Base-by-base conservation (phyloP, 2,797 vertebrate species). In the Lophotriccus pileatus region DNA sequence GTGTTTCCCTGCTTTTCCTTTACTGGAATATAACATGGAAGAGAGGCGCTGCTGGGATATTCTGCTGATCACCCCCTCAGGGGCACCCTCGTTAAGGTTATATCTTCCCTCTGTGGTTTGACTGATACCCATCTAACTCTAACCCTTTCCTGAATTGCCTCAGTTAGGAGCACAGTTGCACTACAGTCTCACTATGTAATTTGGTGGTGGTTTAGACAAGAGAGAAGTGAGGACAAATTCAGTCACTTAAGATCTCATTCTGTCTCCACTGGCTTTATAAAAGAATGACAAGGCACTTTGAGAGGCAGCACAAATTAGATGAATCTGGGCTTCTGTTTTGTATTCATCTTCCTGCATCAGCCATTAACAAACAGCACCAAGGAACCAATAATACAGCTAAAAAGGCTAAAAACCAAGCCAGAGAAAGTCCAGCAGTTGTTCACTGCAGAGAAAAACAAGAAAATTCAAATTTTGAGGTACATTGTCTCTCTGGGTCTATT, bases 181-280 rank as follows among this genome's bases (percentile, higher is more conserved):
- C 58, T 94, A 24, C 1, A 9, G 27, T 23, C 34, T 95, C 41
- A 34, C 82, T 69, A 1, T 43, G 58, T 68, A 68, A 78, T 91
- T 91, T 92, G 75, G n/a, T 72, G 58, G 69, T 91, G 87, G 73
- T 84, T 94, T 91, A 84, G n/a, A 85, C 73, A 75, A 85, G 92
- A 94, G 75, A 94, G 91, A 92, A 96, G 46, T 85, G 43, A 93
- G 53, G 91, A 78, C 53, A 90, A 86, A 87, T 85, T 93, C 66
- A 72, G 46, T 66, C 60, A 17, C n/a, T 81, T 30, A 55, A 69
- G 55, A 55, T 76, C 43, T 81, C 55, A 24, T 30, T 72, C 30
- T 80, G 23, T 92, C 41, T 62, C 49, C 11, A 2, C 46, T 70
- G 37, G 12, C 25, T 88, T 75, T 90, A 32, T 34, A 58, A 37